Evolutionary conservation across 2,888 invertebrate species (phyloP), one percentile per base, ranked within the genome.

Genomic region (Tyria jacobaeae): DNA sequence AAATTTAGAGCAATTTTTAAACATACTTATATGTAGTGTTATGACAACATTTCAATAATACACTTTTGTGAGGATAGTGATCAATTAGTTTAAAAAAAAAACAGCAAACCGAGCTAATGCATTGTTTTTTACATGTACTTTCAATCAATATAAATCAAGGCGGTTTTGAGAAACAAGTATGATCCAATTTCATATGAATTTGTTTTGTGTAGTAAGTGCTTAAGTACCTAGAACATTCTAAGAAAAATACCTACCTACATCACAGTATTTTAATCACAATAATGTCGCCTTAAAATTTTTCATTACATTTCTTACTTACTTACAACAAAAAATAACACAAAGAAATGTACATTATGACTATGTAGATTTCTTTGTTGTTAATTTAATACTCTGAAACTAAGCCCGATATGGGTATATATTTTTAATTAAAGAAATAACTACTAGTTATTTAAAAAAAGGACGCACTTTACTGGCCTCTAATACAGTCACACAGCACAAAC

Each of bases 391-490:
- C 10, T 21, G 4, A 21, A 2, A 44, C 10, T 21, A 44, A 12
- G 12, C 5, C 12, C 21, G 2, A 44, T 21, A 44, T 4, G 10
- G 10, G 17, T 3, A 12, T 44, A 21, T 1, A 44, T 21, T 21
- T 21, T 2, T 15, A 25, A 10, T 17, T 15, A 15, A 14, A 50
- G 31, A 24, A 37, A 12, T 27, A 21, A 51, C 0, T 4, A 47
- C 51, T 31, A 41, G 52, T 57, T 61, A 44, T 35, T 44, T 2
- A 60, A 57, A 65, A 66, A 62, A 1, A 37, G 14, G 48, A 76
- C 84, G 83, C 56, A 87, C 86, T 73, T 71, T 73, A 62, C 64
- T 71, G 35, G 78, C 81, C 53, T 59, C 59, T 31, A 73, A 70
- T 41, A 72, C 63, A 51, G 70, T 68, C 55, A 80, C 75, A 65